These are phyloP conservation scores for Odontocolon sp. DNA, from an alignment of 2,888 invertebrate genomes.

Conservation along the genomic window DNA sequence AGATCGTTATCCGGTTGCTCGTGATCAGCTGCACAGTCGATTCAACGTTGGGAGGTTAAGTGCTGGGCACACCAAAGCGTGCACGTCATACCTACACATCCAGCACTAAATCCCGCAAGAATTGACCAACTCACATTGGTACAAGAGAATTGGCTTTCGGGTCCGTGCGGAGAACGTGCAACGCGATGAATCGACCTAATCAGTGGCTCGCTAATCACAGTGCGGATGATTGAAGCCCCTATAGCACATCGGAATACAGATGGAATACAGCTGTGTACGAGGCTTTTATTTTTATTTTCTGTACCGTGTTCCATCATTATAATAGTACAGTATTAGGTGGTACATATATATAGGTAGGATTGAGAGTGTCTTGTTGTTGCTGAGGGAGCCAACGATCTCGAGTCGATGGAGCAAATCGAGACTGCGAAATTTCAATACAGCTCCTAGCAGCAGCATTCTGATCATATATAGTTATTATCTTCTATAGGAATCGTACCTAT, in stretches of 20 bases:
- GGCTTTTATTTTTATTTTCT: slow-evolving; percentile 16
- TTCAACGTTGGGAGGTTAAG: slow-evolving; percentile 60
- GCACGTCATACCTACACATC: background rate
- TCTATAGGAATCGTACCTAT: background rate
- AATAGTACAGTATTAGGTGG: background rate
- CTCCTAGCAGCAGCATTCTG: background rate
- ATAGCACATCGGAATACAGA: background rate
- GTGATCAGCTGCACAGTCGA: slow-evolving; percentile 60
- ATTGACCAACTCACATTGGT: background rate
- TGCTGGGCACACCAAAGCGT: slow-evolving; percentile 36
- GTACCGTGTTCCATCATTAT: background rate
- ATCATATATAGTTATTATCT: background rate
- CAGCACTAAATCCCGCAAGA: background rate
- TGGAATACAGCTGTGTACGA: background rate
- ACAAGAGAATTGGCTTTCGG: background rate
- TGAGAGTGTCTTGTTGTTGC: background rate
- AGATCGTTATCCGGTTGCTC: slow-evolving; percentile 63
- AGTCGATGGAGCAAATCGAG: slow-evolving; percentile 39
- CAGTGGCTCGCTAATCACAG: slow-evolving; percentile 31
- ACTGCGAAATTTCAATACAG: slow-evolving; percentile 36
- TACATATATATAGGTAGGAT: background rate
- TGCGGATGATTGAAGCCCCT: slow-evolving; percentile 14
- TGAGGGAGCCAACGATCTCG: background rate
- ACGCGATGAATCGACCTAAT: slow-evolving; percentile 30
- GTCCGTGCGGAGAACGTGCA: background rate